Evolutionary conservation across 2,888 invertebrate species (phyloP).

Genomic region (Agriopis marginaria): DNA sequence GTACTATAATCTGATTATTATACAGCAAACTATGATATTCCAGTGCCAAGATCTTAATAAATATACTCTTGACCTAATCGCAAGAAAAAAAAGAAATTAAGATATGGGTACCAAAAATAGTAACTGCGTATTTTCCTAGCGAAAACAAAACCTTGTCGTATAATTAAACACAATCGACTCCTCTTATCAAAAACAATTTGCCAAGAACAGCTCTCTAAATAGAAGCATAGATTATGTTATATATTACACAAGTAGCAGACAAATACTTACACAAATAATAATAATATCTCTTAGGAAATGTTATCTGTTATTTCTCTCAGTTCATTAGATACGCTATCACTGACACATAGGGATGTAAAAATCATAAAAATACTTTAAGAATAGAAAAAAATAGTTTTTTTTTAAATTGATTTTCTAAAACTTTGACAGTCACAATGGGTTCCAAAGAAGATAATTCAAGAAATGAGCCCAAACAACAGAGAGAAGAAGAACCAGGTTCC

Average conservation of each 20-base stretch:
- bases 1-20: too few relatives aligned
- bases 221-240: slow-evolving; percentile 59
- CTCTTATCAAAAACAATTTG: slow-evolving; percentile 56
- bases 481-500: slow-evolving; percentile 42
- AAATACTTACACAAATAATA: slow-evolving; percentile 45
- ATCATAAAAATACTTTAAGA: not conserved
- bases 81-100: not conserved
- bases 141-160: slow-evolving; percentile 23
- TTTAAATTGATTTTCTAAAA: not conserved
- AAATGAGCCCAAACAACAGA: slow-evolving; percentile 23
- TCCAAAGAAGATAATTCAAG: slow-evolving; percentile 36
- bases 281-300: slow-evolving; percentile 37
- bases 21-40: too few relatives aligned
- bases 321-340: slow-evolving; percentile 39
- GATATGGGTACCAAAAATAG: not conserved
- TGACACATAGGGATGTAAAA: slow-evolving; percentile 13
- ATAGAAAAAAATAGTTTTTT: not conserved
- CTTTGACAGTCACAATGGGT: slow-evolving; percentile 13
- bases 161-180: slow-evolving; percentile 42
- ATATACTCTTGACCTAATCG: not conserved
- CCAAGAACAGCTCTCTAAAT: slow-evolving; percentile 59
- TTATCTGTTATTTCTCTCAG: slow-evolving; percentile 45
- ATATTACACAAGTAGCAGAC: slow-evolving; percentile 46
- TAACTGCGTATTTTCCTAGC: slow-evolving; percentile 16
- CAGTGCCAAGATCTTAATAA: too few relatives aligned